Evolutionary conservation across 2,888 invertebrate genomes (phyloP), one percentile per base, ranked within the genome.

Genomic region (Orthosia gracilis): DNA sequence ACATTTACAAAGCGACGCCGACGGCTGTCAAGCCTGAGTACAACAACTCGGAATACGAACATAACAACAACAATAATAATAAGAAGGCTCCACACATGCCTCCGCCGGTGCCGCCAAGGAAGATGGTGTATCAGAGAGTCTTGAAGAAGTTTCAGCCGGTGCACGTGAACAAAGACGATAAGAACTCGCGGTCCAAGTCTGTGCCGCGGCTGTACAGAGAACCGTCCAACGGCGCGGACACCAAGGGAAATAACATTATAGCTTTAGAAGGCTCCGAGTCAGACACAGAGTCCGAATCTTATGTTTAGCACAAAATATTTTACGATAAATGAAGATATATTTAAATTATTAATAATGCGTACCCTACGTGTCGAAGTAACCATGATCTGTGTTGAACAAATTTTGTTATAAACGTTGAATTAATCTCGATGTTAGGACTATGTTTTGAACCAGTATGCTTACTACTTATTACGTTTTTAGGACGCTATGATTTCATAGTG

Each of bases 101-200:
- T 5, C 97, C 97, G 17, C 97, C 97, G 2, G 95, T 97, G 50
- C 97, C 97, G 1, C 97, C 97, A 9, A 94, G 97, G 86, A 96
- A 96, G 85, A 92, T 95, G 92, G 92, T 96, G 63, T 96, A 96
- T 87, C 96, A 96, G 86, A 92, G 95, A 86, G 94, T 96, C 5
- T 91, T 97, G 59, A 97, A 97, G 91, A 97, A 97, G 87, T 95
- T 97, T 84, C 97, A 97, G 72, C 97, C 97, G 1, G 97, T 97
- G 45, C 97, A 97, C 87, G 97, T 97, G 85, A 97, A 96, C 85
- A 96, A 97, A 73, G 97, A 97, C 40, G 97, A 97, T 65, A 96
- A 97, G 78, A 91, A 91, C 59, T 92, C 93, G 1, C 92, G 96
- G 45, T 96, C 96, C 4, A 96, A 96, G 83, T 96, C 96, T 26